Base-by-base conservation (phyloP, 1,140 invertebrate species). In the Eumeta japonica region DNA sequence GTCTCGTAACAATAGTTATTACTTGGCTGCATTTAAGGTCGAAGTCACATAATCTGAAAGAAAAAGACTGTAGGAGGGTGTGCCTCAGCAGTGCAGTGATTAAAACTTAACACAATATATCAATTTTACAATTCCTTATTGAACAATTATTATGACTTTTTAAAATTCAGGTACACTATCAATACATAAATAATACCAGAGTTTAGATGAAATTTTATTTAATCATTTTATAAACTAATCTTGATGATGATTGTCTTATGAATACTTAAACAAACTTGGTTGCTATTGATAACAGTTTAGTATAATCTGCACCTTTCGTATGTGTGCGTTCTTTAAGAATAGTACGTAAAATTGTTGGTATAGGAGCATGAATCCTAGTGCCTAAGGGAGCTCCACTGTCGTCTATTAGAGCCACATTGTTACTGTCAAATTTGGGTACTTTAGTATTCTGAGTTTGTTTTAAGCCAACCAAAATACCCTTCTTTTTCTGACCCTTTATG, bases 371-470 rank as follows among this genome's bases (percentile, higher is more conserved):
- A 46, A 99, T 94, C 44, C 96, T 81, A 2, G 90, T 98, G 15
- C 97, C 97, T 9, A 97, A 70, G 1, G 96, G 94, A 14, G 82
- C 88, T 47, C 94, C 94, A 70, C 85, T 90, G 52, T 98, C 94
- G 59, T 98, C 94, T 36, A 99, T 89, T 0, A 99, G 70, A 1
- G 99, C 95, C 41, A 98, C 64, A 75, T 99, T 99, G 61, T 99
- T 99, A 46, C 86, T 92, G 66, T 99, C 97, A 75, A 92, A 96
- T 57, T 87, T 89, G 0, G 96, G 96, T 18, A 95, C 79, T 64
- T 90, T 88, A 3, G 85, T 62, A 38, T 83, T 81, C 59, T 97
- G 91, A 37, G 82, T 83, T 58, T 92, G 86, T 60, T 93, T 94
- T 1, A 92, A 75, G 1, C 97, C 97, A 14, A 99, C 95, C 31